phyloP scores from a whole-genome alignment of 2,797 vertebrate genomes.

The Monodelphis domestica region DNA sequence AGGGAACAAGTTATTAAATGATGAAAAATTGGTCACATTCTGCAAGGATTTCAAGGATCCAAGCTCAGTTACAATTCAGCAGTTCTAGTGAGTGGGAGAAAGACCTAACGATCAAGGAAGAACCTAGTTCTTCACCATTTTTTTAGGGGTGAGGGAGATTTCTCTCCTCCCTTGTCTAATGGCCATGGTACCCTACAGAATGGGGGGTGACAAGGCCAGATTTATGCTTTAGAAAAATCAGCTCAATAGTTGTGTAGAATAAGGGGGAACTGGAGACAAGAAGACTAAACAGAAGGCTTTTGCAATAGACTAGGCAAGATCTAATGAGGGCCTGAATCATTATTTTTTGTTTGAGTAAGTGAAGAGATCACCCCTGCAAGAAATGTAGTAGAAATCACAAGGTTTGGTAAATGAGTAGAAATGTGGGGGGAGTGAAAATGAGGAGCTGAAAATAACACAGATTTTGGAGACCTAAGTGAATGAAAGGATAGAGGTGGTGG shows the following conservation, averaged over 20 bases:
- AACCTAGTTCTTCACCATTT: neutral
- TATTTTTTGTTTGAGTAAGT: neutral
- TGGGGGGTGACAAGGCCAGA: neutral
- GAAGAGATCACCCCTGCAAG: neutral
- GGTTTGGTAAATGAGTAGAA: neutral
- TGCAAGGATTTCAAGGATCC: neutral
- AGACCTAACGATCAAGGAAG: neutral
- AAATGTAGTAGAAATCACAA: neutral
- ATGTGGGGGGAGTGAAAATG: neutral
- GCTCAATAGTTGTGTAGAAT: neutral
- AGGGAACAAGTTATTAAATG: neutral
- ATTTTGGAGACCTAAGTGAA: neutral
- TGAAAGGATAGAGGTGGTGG: neutral
- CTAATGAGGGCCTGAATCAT: neutral
- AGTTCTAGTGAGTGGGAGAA: neutral
- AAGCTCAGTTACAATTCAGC: neutral
- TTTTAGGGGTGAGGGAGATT: neutral
- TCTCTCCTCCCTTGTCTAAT: neutral
- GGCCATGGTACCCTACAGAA: neutral
- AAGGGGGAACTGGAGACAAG: neutral
- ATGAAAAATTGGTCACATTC: neutral
- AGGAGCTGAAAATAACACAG: neutral
- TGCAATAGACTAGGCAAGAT: neutral
- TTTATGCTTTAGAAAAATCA: neutral
- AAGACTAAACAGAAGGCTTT: neutral